Evolutionary conservation across 2,113 vertebrate species (phyloP), one percentile per base, ranked within the genome.

Genomic region (Platanista minor): DNA sequence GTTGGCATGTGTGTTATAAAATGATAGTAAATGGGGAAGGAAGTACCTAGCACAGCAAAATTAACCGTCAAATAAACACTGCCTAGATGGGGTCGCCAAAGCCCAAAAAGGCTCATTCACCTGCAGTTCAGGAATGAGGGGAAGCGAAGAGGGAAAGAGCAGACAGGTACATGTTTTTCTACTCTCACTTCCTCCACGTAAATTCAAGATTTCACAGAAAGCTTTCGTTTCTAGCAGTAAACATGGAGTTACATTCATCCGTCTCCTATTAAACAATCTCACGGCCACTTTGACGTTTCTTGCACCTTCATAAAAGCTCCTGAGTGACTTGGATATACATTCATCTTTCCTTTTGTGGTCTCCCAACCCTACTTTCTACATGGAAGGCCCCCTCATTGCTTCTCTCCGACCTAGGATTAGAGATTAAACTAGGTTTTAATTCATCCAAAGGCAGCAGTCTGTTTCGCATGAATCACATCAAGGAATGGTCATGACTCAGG

Each of bases 221-320:
- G 64, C 15, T 66, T 66, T 66, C 5, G 97, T 98, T 98, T 97
- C 97, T 98, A 98, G 97, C 96, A 98, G 97, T 98, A 98, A 98
- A 98, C 98, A 96, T 75, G 97, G 91, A 87, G 81, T 98, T 98
- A 98, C 96, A 98, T 98, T 98, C 95, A 88, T 98, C 96, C 2
- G 80, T 98, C 98, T 98, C 95, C 96, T 97, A 18, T 0, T 8
- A 64, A 52, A 52, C 52, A 52, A 31, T 96, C 87, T 17, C 29
- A 90, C 71, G 71, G 49, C 82, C 71, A 85, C 57, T 71, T 67
- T 59, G 87, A 95, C 74, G 82, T 90, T 91, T 95, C 69, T 93
- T 0, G 5, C 66, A n/a, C 74, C 78, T 57, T 15, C 57, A 9
- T 62, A 18, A 52, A 74, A 75, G 54, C 75, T 84, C 67, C 46